Conservation (phyloP, 1,140 invertebrate species). For the Orchesella cincta region DNA sequence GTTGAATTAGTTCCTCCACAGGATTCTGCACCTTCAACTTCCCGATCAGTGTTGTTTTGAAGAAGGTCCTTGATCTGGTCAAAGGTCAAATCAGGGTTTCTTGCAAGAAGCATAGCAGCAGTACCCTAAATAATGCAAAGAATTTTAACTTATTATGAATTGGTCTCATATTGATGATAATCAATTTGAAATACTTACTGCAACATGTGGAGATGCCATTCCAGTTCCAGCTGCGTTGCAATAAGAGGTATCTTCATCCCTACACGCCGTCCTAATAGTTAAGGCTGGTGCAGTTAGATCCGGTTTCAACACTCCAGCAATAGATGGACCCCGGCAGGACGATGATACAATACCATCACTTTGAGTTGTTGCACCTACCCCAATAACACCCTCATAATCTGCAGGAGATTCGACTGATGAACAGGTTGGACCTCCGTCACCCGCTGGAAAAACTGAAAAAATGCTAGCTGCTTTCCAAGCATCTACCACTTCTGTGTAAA, state of each 20-base stretch:
- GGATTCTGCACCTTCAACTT: no score
- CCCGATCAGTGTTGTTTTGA: background rate
- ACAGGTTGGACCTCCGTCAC: background rate
- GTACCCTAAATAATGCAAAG: no score
- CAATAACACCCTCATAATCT: slow-evolving; percentile 15
- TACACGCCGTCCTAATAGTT: no score
- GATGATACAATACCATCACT: background rate
- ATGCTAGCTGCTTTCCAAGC: slow-evolving; percentile 2
- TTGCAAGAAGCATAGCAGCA: background rate
- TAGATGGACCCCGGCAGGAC: background rate
- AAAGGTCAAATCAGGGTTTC: background rate
- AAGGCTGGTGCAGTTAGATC: slow-evolving; percentile 35
- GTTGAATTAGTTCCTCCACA: no score
- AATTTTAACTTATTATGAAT: no score
- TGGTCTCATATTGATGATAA: no score
- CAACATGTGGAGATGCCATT: no score
- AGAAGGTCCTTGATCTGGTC: background rate
- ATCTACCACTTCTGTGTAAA: no score
- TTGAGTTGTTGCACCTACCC: slow-evolving; percentile 4
- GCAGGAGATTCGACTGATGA: background rate
- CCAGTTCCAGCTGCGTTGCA: no score
- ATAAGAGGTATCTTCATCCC: no score
- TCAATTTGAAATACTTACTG: no score
- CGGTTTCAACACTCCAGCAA: slow-evolving; percentile 25
- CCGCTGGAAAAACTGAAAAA: slow-evolving; percentile 27